Evolutionary conservation across 2,888 invertebrate species (phyloP), one percentile per base, ranked within the genome.

Genomic region (Parnassius mnemosyne): DNA sequence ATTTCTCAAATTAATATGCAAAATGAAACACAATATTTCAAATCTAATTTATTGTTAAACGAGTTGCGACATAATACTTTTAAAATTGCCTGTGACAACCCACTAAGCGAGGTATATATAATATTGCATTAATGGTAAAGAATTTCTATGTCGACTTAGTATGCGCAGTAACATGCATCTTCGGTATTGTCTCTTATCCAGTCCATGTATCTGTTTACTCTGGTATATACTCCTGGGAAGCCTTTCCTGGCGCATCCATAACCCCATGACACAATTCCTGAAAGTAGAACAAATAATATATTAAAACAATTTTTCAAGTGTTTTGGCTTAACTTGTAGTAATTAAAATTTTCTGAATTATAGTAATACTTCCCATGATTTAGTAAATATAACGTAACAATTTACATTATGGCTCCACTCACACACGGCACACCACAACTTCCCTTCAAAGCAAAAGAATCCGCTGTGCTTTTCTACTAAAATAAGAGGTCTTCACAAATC

Each of bases 251-350:
- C 97, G 77, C 97, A 97, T 42, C 97, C 97, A 75, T 96, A 96
- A 5, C 97, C 97, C 97, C 97, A 97, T 0, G 97, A 97, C 0
- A 97, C 97, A 13, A 97, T 92, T 34, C 95, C 95, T 95, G 78
- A n/a, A 87, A 83, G 66, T 51, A 59, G 64, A 57, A n/a, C 49
- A 13, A 9, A 10, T 54, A 20, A 20, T 11, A 46, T 46, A 41
- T 3, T 13, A 13, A 13, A 34, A 16, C 10, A 59, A 34, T 5
- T 1, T 34, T 34, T 34, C 34, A 34, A 34, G 34, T 34, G 34
- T 5, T 34, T 34, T 34, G 34, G 7, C 1, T 7, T 34, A 7
- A 34, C 34, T 34, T 34, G 34, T 1, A 34, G 7, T 7, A 7
- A 34, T 0, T 34, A 7, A 7, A 34, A 34, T 7, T 34, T 34